Evolutionary conservation across 2,797 vertebrate genomes (phyloP), one percentile per base, ranked within the genome.

Genomic region (Pygocentrus nattereri): DNA sequence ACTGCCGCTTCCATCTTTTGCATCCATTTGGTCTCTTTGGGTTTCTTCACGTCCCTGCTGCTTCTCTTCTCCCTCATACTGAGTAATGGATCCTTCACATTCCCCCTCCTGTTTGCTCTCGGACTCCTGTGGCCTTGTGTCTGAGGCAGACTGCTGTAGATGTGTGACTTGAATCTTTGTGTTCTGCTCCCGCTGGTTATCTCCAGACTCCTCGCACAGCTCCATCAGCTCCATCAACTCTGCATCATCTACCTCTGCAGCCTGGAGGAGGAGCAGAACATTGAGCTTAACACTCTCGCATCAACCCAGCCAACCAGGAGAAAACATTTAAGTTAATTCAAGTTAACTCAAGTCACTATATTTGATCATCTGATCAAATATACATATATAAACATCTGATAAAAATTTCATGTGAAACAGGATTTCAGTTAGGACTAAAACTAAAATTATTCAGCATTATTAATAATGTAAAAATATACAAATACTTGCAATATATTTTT

Each of bases 171-270:
- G 84, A 54, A 50, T 62, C 52, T 31, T 7, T 19, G 74, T n/a
- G 11, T 13, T 30, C 19, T 30, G 25, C 38, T 76, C 52, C 2
- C n/a, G 70, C 12, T 77, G 77, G 15, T 74, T 44, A 8, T 69
- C 50, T 23, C 27, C 18, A 30, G 52, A 41, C 2, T 82, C 83
- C 1, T 87, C 87, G n/a, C 88, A 91, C 4, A 85, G 62, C 2
- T 95, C 94, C 92, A 91, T 84, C 82, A 93, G 44, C 49, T 95
- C 89, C 76, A 94, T 59, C 88, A 93, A 85, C 84, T 96, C 93
- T 0, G 82, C 61, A 19, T 96, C 95, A 0, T 90, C 92, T 38
- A 94, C 86, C 21, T 96, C 96, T 74, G 84, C 19, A 0, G 69
- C 72, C 93, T 92, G 87, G 21, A 52, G n/a, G 16, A 23, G 18